Percentiles rank a stretch among this genome's conserved stretches.
Evolutionary conservation across 2,888 invertebrate species (phyloP).

Genomic region (Candidula unifasciata): DNA sequence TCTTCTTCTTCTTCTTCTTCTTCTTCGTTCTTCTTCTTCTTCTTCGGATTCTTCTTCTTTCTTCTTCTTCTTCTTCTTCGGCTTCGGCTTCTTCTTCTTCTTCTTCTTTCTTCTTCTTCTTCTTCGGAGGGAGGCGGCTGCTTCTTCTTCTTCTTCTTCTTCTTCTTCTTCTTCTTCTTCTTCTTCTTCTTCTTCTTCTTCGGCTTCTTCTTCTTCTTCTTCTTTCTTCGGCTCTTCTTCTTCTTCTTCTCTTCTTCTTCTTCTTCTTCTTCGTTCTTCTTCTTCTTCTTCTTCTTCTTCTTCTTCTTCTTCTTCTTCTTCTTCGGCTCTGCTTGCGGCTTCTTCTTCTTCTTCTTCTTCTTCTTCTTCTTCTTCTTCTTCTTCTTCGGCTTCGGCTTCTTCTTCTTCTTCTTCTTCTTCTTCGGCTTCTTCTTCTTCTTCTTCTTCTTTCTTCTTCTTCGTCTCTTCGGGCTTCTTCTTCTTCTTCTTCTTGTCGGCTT

Average conservation of each 20-base stretch:
- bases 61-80: not conserved
- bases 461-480: not conserved
- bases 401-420: constrained; percentile 21
- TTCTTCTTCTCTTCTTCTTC: constrained; percentile 2
- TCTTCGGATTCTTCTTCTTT: not conserved
- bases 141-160: constrained; percentile 14
- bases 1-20: constrained; percentile 8
- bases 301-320: not conserved
- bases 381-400: too few species aligned
- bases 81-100: not conserved
- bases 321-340: not conserved
- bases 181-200: too few species aligned
- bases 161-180: not conserved
- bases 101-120: constrained; percentile 9
- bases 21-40: not conserved
- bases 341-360: not conserved
- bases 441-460: not conserved
- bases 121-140: constrained; percentile 4
- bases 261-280: constrained; percentile 5
- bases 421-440: constrained; percentile 22
- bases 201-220: not conserved
- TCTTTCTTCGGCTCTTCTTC: too few species aligned
- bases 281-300: not conserved
- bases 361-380: not conserved
- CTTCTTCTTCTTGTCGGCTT: too few species aligned